Evolutionary conservation across 2,113 vertebrate genomes (phyloP).

Genomic region (Elaphurus davidianus): DNA sequence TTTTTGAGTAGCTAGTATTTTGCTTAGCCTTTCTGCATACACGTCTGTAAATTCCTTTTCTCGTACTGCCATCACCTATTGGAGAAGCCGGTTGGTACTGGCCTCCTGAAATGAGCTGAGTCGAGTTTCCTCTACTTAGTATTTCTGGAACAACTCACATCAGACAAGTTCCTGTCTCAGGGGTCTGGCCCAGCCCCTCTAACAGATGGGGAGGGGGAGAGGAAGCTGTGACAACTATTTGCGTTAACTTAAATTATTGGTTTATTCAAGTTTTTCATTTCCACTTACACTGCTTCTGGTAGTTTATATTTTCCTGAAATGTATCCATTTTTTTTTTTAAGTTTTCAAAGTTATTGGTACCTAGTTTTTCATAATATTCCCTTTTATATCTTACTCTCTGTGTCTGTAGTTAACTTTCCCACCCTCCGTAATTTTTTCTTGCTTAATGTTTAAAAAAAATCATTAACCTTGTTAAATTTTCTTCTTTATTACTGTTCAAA

Average conservation of each 20-base stretch:
- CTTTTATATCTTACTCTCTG: neutral
- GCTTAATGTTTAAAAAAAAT: neutral
- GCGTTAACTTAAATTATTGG: accelerated
- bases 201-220: too few species aligned
- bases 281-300: too few species aligned
- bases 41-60: accelerated
- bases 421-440: neutral
- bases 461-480: neutral
- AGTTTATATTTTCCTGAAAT: neutral
- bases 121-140: neutral
- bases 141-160: neutral
- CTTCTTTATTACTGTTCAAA: neutral
- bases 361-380: accelerated
- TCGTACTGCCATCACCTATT: accelerated
- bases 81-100: accelerated
- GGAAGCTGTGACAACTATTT: accelerated
- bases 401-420: neutral
- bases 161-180: accelerated
- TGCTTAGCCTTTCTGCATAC: too few species aligned
- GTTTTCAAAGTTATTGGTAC: neutral
- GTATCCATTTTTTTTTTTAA: neutral
- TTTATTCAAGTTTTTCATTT: neutral
- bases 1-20: accelerated
- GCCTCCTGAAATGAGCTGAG: accelerated
- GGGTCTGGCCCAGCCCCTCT: accelerated